These are phyloP conservation scores for Solenopsis invicta DNA, from an alignment of 1,140 invertebrate species.

Conservation along the genomic window DNA sequence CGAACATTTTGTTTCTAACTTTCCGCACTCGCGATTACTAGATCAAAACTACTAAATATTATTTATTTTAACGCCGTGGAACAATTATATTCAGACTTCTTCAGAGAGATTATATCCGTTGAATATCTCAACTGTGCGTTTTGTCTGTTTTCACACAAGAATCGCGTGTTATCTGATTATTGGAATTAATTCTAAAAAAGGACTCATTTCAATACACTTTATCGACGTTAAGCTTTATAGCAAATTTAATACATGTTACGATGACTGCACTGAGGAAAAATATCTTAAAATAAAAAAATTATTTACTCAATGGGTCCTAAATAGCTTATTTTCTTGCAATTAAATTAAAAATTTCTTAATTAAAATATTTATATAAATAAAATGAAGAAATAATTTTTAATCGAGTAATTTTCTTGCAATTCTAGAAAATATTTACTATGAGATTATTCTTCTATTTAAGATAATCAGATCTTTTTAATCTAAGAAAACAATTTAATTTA, in stretches of 20 bases:
- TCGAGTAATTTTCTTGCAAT: too few relatives aligned
- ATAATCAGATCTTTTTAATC: too few relatives aligned
- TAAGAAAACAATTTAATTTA: too few relatives aligned
- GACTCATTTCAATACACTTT: background rate
- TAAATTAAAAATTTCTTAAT: too few relatives aligned
- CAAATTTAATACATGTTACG: background rate
- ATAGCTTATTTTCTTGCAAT: too few relatives aligned
- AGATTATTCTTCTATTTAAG: too few relatives aligned
- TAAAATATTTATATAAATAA: too few relatives aligned
- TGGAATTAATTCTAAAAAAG: background rate
- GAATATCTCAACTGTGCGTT: background rate
- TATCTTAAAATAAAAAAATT: too few relatives aligned
- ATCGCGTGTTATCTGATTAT: background rate
- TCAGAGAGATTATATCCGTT: background rate
- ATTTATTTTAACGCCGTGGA: background rate
- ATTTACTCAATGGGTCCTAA: too few relatives aligned
- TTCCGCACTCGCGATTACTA: conserved; percentile 13
- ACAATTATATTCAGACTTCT: background rate
- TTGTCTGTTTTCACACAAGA: background rate
- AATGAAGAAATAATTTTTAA: too few relatives aligned
- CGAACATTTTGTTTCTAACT: conserved; percentile 52
- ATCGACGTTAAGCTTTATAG: background rate
- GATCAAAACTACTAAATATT: background rate
- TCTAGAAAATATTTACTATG: too few relatives aligned
- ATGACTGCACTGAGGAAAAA: background rate